Evolutionary conservation across 2,888 invertebrate genomes (phyloP), one percentile per base, ranked within the genome.

Genomic region (Trachelus iudaicus): DNA sequence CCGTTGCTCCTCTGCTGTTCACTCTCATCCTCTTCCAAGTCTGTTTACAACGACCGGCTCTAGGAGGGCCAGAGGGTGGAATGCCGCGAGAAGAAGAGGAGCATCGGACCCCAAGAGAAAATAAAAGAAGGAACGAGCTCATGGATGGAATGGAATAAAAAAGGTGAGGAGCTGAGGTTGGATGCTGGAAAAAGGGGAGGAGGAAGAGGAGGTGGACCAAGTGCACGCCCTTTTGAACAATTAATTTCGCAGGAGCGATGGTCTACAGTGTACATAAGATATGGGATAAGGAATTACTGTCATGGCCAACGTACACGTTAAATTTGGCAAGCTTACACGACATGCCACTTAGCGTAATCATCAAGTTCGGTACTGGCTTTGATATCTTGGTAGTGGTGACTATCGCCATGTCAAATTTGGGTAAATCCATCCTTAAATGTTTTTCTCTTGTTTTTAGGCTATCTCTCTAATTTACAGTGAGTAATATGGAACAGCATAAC

Each of bases 271-370:
- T 34, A 75, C 35, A 15, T 34, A 6, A 69, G 73, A 76, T 75
- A 75, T 40, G 37, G 71, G 83, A 87, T 85, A 84, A 86, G 79
- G 74, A 77, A 85, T 84, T 79, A 79, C 15, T 12, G 77, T 69
- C 75, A 75, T 74, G 69, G 69, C 23, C 75, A 30, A 74, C 73
- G 79, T 33, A 69, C 69, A 76, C 81, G 79, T 74, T 89, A 89
- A 89, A 89, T 90, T 87, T 83, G 81, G 87, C 79, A 84, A 73
- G 77, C 81, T 84, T 87, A 88, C 88, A 89, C 82, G 87, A 78
- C 79, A 83, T 81, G 83, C 85, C 88, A 89, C 88, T 89, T 88
- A 87, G 79, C 80, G 77, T 33, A 77, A 78, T 78, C 78, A 15
- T 40, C 40, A 15, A 40, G 15, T 40, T 15, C 4, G 40, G 40